These are phyloP conservation scores for Melitaea athalia DNA, from an alignment of 2,888 invertebrate genomes.

Conservation along the genomic window DNA sequence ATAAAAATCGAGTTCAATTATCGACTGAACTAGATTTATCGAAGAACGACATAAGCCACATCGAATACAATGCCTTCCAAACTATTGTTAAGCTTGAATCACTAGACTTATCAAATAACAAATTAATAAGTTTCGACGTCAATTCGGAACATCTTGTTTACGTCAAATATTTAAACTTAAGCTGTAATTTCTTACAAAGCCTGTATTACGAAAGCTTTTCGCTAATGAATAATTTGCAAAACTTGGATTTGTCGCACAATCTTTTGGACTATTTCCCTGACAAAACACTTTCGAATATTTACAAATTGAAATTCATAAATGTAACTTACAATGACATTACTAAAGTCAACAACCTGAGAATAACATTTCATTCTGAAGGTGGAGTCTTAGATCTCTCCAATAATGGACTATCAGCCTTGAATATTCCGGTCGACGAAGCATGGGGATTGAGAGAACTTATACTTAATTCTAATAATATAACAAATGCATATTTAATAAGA, in stretches of 20 bases:
- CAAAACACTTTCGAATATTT: slow-evolving; percentile 55
- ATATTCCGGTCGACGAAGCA: slow-evolving; percentile 59
- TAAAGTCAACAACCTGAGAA: slow-evolving; percentile 53
- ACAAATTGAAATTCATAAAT: slow-evolving; percentile 61
- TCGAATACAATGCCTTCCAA: slow-evolving; percentile 67
- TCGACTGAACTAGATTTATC: slow-evolving; percentile 68
- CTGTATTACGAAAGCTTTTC: slow-evolving; percentile 62
- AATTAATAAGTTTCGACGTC: slow-evolving; percentile 56
- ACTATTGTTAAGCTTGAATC: slow-evolving; percentile 55
- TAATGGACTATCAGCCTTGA: slow-evolving; percentile 57
- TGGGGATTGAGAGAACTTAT: slow-evolving; percentile 53
- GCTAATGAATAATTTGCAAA: slow-evolving; percentile 62
- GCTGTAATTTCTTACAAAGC: slow-evolving; percentile 56
- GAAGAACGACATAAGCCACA: slow-evolving; percentile 57
- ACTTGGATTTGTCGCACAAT: slow-evolving; percentile 70
- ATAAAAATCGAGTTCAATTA: slow-evolving; percentile 48
- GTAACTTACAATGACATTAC: slow-evolving; percentile 62
- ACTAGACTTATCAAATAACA: slow-evolving; percentile 65
- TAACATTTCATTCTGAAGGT: slow-evolving; percentile 64
- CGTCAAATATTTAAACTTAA: slow-evolving; percentile 64
- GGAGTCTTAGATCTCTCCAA: slow-evolving; percentile 69
- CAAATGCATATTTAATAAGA: slow-evolving; percentile 53
- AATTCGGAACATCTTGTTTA: slow-evolving; percentile 57
- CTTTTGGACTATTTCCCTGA: slow-evolving; percentile 58
- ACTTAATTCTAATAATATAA: slow-evolving; percentile 63